Conservation (phyloP, 2,113 vertebrate species). For the Eulemur macaco region DNA sequence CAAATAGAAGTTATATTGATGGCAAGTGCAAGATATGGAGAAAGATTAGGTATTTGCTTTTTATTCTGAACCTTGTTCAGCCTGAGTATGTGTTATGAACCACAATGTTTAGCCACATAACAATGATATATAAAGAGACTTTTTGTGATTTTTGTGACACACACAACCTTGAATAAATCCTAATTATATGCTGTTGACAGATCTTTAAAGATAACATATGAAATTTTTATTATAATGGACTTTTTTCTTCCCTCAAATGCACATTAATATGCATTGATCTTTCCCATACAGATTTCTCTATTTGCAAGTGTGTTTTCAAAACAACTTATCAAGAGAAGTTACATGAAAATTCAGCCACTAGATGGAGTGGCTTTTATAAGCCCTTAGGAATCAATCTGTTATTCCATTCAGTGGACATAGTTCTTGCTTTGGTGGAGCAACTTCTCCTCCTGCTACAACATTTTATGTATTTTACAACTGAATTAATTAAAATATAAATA, state of each 20-base stretch:
- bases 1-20: not conserved
- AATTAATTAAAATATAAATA: slow-evolving; percentile 60
- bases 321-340: slow-evolving; percentile 63
- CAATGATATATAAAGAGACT: not conserved
- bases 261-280: not conserved
- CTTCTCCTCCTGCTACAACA: slow-evolving; percentile 27
- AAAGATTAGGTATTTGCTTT: not conserved
- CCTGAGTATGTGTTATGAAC: not conserved
- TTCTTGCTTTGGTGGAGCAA: slow-evolving; percentile 40
- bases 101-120: not conserved
- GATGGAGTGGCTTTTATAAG: slow-evolving; percentile 80
- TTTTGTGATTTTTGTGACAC: not conserved
- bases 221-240: not conserved
- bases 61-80: not conserved
- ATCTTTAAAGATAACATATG: not conserved
- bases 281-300: slow-evolving; percentile 55
- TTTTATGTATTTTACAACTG: slow-evolving; percentile 56
- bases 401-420: slow-evolving; percentile 22
- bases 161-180: slow-evolving; percentile 7
- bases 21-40: not conserved
- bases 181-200: not conserved
- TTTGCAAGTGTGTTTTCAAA: not conserved
- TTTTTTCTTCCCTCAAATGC: slow-evolving; percentile 4
- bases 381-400: not conserved
- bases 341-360: slow-evolving; percentile 79